Conservation (phyloP, 2,797 vertebrate genomes). For the Crocodylus rhombifer region DNA sequence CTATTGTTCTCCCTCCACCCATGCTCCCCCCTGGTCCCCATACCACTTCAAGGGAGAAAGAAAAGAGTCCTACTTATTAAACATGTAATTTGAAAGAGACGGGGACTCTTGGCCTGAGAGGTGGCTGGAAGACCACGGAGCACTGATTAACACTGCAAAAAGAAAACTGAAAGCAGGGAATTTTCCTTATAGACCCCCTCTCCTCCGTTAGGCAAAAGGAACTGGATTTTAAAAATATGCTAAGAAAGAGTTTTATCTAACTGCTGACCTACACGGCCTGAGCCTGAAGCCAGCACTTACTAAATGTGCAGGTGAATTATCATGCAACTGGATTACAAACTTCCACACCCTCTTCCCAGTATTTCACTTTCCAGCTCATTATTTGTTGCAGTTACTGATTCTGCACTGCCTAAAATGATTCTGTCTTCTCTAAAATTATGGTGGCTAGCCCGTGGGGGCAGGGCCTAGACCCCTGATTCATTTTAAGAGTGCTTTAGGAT, state of each 20-base stretch:
- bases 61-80: neutral
- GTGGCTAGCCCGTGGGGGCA: neutral
- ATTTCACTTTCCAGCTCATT: neutral
- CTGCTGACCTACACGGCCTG: neutral
- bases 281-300: neutral
- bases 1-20: neutral
- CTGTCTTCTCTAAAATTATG: neutral
- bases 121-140: fast-evolving
- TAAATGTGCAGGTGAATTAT: neutral
- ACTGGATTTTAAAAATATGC: neutral
- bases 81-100: neutral
- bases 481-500: neutral
- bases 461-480: neutral
- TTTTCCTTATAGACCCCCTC: neutral
- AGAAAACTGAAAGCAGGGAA: neutral
- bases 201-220: neutral
- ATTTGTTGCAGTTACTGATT: neutral
- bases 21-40: neutral
- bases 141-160: neutral
- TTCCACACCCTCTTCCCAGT: neutral
- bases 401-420: neutral
- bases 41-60: neutral
- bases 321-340: neutral
- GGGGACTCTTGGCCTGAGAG: neutral
- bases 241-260: neutral